A percentile compares a stretch with the other conserved stretches of the same genome.
Evolutionary conservation across 2,888 invertebrate species (phyloP).

Genomic region (Polymixis flavicincta): DNA sequence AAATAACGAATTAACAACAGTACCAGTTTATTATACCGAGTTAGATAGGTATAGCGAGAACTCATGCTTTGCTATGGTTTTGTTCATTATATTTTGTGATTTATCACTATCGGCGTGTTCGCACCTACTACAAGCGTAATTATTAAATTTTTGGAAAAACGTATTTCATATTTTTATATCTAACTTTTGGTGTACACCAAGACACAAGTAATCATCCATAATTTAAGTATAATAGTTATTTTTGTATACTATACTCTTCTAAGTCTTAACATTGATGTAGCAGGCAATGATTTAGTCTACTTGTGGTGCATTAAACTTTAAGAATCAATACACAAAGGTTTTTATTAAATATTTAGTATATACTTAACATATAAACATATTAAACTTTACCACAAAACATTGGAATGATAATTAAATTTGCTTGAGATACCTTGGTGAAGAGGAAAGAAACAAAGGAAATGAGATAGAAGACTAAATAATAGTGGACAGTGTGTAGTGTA

Average conservation of each 20-base stretch:
- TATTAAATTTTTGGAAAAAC: slow-evolving; percentile 75
- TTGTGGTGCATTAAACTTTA: slow-evolving; percentile 84
- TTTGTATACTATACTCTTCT: slow-evolving; percentile 76
- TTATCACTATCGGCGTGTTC: slow-evolving; percentile 81
- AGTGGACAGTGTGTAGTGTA: slow-evolving; percentile 71
- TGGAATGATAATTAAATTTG: slow-evolving; percentile 88
- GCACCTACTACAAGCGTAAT: slow-evolving; percentile 84
- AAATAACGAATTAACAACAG: slow-evolving; percentile 72
- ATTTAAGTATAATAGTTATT: slow-evolving; percentile 71
- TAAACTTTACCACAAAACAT: slow-evolving; percentile 75
- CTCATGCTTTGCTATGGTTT: slow-evolving; percentile 79
- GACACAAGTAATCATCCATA: slow-evolving; percentile 75
- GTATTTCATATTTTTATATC: slow-evolving; percentile 75
- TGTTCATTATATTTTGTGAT: slow-evolving; percentile 69
- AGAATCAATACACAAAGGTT: slow-evolving; percentile 71
- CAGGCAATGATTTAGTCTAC: slow-evolving; percentile 84
- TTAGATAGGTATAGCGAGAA: slow-evolving; percentile 71
- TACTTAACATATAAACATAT: slow-evolving; percentile 70
- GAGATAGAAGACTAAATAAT: slow-evolving; percentile 75
- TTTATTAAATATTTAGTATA: slow-evolving; percentile 74
- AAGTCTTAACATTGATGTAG: slow-evolving; percentile 83
- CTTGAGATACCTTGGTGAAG: slow-evolving; percentile 80
- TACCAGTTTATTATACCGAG: slow-evolving; percentile 69
- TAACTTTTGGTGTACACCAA: slow-evolving; percentile 83
- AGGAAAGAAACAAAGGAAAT: slow-evolving; percentile 67